Evolutionary conservation across 2,113 vertebrate genomes (phyloP).

Genomic region (Phoxinus phoxinus): DNA sequence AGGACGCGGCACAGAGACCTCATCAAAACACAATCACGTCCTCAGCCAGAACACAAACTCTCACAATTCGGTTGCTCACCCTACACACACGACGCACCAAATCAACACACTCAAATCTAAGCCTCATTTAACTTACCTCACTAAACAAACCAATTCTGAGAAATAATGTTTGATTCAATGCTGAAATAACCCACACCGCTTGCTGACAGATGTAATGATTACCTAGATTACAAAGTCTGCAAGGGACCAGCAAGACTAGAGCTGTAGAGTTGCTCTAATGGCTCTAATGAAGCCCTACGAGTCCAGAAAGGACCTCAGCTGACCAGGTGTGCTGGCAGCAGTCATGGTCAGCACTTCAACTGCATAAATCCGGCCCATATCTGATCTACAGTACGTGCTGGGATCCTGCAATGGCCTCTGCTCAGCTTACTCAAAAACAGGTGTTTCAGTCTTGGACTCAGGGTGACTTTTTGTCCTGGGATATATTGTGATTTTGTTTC

Average conservation of each 20-base stretch:
- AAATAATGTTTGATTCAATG: slow-evolving; percentile 7
- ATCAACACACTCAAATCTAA: slow-evolving; percentile 42
- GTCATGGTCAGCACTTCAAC: slow-evolving; percentile 69
- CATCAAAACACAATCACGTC: slow-evolving; percentile 79
- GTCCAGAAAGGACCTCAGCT: neutral
- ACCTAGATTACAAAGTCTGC: slow-evolving; percentile 24
- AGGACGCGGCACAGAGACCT: slow-evolving; percentile 70
- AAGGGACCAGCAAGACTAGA: neutral
- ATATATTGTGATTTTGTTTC: slow-evolving; percentile 61
- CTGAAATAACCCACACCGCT: neutral
- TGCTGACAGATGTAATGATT: slow-evolving; percentile 19
- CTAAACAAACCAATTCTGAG: neutral
- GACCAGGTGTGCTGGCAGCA: slow-evolving; percentile 26
- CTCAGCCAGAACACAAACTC: slow-evolving; percentile 65
- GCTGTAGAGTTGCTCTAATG: neutral
- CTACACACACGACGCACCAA: slow-evolving; percentile 31
- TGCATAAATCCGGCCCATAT: slow-evolving; percentile 67
- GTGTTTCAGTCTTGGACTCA: slow-evolving; percentile 53
- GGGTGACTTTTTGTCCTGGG: neutral
- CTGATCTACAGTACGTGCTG: slow-evolving; percentile 68
- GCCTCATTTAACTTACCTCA: neutral
- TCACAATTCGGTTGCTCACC: slow-evolving; percentile 53
- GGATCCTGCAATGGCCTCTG: slow-evolving; percentile 63
- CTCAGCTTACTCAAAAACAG: slow-evolving; percentile 60
- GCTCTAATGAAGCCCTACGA: slow-evolving; percentile 24